A percentile compares a stretch with the other conserved stretches of the same genome.
Conservation (phyloP, 2,797 vertebrate genomes). For the Centropyge bicolor region DNA sequence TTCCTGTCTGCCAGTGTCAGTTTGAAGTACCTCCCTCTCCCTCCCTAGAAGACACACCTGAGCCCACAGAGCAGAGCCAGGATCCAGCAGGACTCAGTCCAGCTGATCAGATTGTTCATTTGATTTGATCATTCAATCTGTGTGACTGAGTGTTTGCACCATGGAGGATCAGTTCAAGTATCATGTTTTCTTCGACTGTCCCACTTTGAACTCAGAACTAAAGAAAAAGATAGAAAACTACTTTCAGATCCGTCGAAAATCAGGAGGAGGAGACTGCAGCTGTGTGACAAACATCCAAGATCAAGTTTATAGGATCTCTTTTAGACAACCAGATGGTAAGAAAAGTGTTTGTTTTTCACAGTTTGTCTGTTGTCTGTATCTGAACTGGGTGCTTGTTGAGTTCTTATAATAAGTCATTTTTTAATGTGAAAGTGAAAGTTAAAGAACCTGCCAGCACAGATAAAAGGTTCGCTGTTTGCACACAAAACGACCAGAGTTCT, state of each 20-base stretch:
- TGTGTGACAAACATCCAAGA: not conserved
- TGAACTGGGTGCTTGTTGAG: not conserved
- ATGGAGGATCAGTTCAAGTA: slow-evolving; percentile 55
- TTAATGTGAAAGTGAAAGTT: slow-evolving; percentile 30
- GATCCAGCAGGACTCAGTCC: no score
- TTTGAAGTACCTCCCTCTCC: no score
- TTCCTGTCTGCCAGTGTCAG: no score
- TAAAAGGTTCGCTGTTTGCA: no score
- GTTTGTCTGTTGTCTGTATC: fast-evolving
- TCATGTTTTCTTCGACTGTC: slow-evolving; percentile 60
- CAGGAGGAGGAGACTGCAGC: slow-evolving; percentile 74
- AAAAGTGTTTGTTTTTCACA: fast-evolving
- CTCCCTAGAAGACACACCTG: no score
- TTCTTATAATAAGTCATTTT: fast-evolving
- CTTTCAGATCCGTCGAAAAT: slow-evolving; percentile 64
- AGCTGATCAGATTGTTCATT: no score
- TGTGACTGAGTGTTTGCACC: fast-evolving
- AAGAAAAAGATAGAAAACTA: slow-evolving; percentile 51
- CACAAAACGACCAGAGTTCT: no score
- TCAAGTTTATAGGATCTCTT: slow-evolving; percentile 56
- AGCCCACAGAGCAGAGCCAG: no score
- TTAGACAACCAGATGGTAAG: slow-evolving; percentile 66
- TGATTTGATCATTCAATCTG: no score
- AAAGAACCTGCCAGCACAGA: not conserved
- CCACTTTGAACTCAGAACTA: slow-evolving; percentile 21